Percentiles rank a stretch among this genome's conserved stretches.
Conservation (phyloP, 2,113 vertebrate species). For the Trematocara stigmaticum region DNA sequence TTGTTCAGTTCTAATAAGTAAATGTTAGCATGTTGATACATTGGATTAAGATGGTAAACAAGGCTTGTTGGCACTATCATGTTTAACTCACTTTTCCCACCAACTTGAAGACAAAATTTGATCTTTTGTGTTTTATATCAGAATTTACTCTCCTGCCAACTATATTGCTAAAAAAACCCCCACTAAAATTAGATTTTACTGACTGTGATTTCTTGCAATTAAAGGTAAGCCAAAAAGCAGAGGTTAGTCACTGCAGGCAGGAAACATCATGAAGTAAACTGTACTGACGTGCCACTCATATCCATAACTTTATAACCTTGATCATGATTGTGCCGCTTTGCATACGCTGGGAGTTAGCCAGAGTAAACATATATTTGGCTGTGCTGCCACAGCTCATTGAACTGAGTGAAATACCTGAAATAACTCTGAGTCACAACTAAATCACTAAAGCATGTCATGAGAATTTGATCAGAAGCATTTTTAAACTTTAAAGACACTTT, state of each 20-base stretch:
- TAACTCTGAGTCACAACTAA: neutral
- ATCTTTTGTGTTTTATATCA: conserved; percentile 11
- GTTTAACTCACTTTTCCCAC: neutral
- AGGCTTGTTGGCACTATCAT: neutral
- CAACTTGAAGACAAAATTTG: neutral
- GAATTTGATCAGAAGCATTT: neutral
- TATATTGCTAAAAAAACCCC: neutral
- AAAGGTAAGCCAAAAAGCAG: neutral
- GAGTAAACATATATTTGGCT: conserved; percentile 7
- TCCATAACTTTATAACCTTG: neutral
- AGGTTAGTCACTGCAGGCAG: neutral
- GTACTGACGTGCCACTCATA: neutral
- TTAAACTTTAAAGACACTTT: neutral
- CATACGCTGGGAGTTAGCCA: neutral
- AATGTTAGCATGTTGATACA: neutral
- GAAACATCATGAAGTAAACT: neutral
- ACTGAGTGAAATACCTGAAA: conserved; percentile 1
- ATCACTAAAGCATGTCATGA: neutral
- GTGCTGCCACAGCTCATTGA: neutral
- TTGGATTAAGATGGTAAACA: neutral
- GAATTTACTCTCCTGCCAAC: neutral
- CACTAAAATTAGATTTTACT: neutral
- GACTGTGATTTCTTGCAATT: neutral
- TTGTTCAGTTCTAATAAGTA: neutral
- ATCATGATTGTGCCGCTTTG: neutral